Conservation (phyloP, 2,888 invertebrate genomes). For the Limulus polyphemus region DNA sequence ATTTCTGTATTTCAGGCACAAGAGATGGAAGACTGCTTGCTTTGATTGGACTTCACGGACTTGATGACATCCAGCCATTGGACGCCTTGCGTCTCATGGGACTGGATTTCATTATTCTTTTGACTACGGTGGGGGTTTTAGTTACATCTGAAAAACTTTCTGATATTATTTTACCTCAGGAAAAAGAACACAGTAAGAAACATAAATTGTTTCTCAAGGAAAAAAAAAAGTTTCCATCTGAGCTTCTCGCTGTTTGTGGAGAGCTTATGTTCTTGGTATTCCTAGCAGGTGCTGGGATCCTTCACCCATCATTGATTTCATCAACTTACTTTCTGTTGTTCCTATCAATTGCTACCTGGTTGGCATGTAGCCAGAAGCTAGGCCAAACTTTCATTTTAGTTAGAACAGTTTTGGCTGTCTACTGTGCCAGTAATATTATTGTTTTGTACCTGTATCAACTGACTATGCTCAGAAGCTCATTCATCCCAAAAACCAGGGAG, state of each 20-base stretch:
- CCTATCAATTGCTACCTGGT: slow-evolving; percentile 68
- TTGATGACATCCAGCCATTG: slow-evolving; percentile 46
- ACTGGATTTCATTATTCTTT: slow-evolving; percentile 53
- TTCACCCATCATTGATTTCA: slow-evolving; percentile 69
- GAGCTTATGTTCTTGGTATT: slow-evolving; percentile 25
- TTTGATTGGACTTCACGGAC: slow-evolving; percentile 55
- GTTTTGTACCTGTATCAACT: slow-evolving; percentile 69
- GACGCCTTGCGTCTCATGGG: slow-evolving; percentile 57
- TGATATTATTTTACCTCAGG: too few species aligned
- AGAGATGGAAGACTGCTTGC: slow-evolving; percentile 49
- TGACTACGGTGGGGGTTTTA: slow-evolving; percentile 10
- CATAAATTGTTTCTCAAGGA: too few species aligned
- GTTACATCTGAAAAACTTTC: too few species aligned
- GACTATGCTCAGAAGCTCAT: slow-evolving; percentile 62
- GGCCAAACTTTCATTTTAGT: slow-evolving; percentile 55
- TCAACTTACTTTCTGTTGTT: slow-evolving; percentile 78
- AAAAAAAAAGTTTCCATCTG: too few species aligned
- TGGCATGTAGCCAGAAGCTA: slow-evolving; percentile 66
- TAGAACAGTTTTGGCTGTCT: slow-evolving; percentile 39
- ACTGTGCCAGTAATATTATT: slow-evolving; percentile 60
- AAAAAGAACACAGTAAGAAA: too few species aligned
- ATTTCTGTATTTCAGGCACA: slow-evolving; percentile 38
- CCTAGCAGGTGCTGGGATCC: slow-evolving; percentile 57
- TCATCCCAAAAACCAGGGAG: slow-evolving; percentile 52
- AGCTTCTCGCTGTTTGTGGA: slow-evolving; percentile 10